Percentiles rank a stretch among this genome's conserved stretches.
Conservation (phyloP, 2,113 vertebrate species). For the Centropristis striata region DNA sequence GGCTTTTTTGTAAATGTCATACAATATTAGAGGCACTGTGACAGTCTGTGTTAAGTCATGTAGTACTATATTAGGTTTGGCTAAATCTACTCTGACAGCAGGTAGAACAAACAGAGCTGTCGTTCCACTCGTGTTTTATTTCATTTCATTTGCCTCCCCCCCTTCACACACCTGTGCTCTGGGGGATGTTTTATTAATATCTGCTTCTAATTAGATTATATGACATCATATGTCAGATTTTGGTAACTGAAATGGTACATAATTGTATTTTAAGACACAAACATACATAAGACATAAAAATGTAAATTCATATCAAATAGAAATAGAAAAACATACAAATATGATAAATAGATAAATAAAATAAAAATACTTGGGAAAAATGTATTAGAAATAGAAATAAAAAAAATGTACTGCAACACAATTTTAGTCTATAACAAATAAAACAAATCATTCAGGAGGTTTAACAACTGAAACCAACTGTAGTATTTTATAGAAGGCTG, state of each 20-base stretch:
- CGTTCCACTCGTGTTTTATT: not conserved
- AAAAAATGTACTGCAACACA: not conserved
- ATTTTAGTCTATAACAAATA: not conserved
- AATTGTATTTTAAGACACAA: too few species aligned
- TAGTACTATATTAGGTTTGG: not conserved
- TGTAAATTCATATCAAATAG: too few species aligned
- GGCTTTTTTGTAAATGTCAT: slow-evolving; percentile 33
- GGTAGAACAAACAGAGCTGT: not conserved
- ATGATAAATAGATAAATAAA: too few species aligned
- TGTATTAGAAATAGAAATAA: too few species aligned
- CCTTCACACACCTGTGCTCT: not conserved
- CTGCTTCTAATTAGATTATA: not conserved
- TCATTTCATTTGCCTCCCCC: not conserved
- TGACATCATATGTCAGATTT: too few species aligned
- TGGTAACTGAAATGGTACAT: too few species aligned
- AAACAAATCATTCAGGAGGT: not conserved
- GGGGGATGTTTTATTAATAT: not conserved
- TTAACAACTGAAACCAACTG: not conserved
- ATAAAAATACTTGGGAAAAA: too few species aligned
- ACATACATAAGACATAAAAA: too few species aligned
- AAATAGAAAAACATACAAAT: too few species aligned
- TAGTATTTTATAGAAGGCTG: too few species aligned
- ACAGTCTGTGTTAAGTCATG: slow-evolving; percentile 10
- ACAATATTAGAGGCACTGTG: slow-evolving; percentile 1
- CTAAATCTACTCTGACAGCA: slow-evolving; percentile 20